Percentiles rank a stretch among this genome's conserved stretches.
Conservation (phyloP, 1,140 invertebrate genomes). For the Drosophila bocki region DNA sequence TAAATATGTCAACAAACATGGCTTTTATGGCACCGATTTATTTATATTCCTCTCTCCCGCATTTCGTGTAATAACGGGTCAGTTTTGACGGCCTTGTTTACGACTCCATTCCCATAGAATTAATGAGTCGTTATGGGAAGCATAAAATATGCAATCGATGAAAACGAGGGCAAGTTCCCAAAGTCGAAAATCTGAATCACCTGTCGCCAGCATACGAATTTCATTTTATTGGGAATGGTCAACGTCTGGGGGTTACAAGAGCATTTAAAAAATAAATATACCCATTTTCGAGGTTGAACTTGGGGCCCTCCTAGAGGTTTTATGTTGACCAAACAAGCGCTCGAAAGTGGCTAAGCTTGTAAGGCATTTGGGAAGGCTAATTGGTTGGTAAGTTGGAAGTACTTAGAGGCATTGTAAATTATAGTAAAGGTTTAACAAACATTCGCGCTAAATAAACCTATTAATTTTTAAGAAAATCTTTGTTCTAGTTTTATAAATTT, state of each 20-base stretch:
- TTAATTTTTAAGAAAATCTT: too few species aligned
- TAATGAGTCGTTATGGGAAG: conserved; percentile 45
- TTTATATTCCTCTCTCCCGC: conserved; percentile 32
- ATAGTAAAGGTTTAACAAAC: background rate
- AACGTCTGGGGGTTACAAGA: conserved; percentile 15
- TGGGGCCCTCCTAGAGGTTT: background rate
- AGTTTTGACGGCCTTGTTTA: conserved; percentile 41
- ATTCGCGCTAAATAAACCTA: background rate
- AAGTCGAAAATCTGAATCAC: conserved; percentile 25
- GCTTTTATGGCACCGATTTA: conserved; percentile 25
- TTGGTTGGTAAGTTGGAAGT: background rate
- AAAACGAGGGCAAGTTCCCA: conserved; percentile 23
- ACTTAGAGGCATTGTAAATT: background rate
- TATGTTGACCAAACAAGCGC: conserved; percentile 4
- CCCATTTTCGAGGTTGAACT: too few species aligned
- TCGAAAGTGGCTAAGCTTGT: conserved; percentile 10
- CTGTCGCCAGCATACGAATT: conserved; percentile 39
- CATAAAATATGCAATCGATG: conserved; percentile 47
- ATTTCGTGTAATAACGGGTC: conserved; percentile 36
- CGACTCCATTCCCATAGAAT: conserved; percentile 37
- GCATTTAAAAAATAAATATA: conserved; percentile 8
- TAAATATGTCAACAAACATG: conserved; percentile 48
- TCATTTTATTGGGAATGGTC: conserved; percentile 11
- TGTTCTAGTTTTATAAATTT: too few species aligned
- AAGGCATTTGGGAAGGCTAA: conserved; percentile 11